Percentiles rank a stretch among this genome's conserved stretches.
These are phyloP conservation scores for Protobothrops flavoviridis DNA, from an alignment of 2,113 vertebrate genomes.

Conservation along the genomic window DNA sequence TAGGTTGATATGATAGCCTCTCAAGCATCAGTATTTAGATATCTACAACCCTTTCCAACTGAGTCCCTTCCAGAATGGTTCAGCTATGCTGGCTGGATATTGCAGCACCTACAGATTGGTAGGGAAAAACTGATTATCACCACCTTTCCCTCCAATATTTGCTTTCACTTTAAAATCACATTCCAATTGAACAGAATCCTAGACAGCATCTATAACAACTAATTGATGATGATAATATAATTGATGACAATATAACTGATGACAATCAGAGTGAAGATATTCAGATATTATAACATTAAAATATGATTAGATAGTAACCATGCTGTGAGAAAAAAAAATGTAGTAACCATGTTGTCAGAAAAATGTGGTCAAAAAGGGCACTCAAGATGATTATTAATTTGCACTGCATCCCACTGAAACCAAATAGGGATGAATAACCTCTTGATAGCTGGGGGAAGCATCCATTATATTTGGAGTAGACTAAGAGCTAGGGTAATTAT, in stretches of 20 bases:
- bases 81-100: neutral
- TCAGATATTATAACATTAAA: neutral
- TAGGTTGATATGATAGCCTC: neutral
- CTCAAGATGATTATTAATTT: too few relatives aligned
- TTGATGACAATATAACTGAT: neutral
- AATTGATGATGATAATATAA: neutral
- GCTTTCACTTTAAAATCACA: neutral
- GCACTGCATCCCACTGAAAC: too few relatives aligned
- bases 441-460: too few relatives aligned
- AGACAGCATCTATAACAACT: neutral
- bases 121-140: neutral
- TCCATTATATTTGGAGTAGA: too few relatives aligned
- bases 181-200: neutral
- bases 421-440: too few relatives aligned
- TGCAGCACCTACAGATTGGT: neutral
- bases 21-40: neutral
- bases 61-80: neutral
- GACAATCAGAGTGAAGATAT: neutral
- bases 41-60: neutral
- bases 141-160: neutral
- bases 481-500: too few relatives aligned
- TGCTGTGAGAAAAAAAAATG: neutral
- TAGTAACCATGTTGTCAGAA: neutral
- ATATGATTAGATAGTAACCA: neutral
- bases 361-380: neutral